Evolutionary conservation across 92 coral and sea anemone species (phyloP).

Genomic region (Porites rus): DNA sequence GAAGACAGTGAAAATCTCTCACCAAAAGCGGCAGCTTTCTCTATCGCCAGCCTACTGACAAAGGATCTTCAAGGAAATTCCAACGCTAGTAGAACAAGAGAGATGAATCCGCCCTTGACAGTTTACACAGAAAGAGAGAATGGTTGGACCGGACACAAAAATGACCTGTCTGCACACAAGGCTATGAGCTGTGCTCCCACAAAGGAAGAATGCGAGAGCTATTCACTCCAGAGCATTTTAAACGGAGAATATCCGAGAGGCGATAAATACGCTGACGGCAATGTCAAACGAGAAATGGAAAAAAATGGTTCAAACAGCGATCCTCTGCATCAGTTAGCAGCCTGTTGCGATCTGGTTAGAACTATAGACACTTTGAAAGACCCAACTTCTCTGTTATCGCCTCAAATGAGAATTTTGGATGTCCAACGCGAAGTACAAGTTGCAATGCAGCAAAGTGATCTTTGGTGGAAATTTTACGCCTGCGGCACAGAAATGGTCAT

Average conservation of each 20-base stretch:
- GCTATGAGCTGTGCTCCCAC: not conserved
- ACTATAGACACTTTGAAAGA: conserved; percentile 51
- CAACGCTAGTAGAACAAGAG: conserved; percentile 39
- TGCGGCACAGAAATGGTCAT: conserved; percentile 95
- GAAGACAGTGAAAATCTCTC: conserved; percentile 60
- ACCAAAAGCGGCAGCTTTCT: conserved; percentile 87
- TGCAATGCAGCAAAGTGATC: conserved; percentile 86
- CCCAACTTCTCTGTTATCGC: conserved; percentile 29
- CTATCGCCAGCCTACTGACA: conserved; percentile 79
- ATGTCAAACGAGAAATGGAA: not conserved
- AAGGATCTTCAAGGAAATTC: conserved; percentile 51
- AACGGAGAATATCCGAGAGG: conserved; percentile 24
- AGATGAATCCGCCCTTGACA: conserved; percentile 19
- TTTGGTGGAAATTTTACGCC: conserved; percentile 93
- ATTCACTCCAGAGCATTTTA: conserved; percentile 61
- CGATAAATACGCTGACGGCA: conserved; percentile 38
- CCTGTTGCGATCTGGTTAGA: conserved; percentile 77
- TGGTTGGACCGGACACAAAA: conserved; percentile 7
- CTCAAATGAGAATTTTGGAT: conserved; percentile 49
- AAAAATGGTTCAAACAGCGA: conserved; percentile 25
- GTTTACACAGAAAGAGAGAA: conserved; percentile 32
- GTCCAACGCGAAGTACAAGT: conserved; percentile 82
- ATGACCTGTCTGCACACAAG: conserved; percentile 7
- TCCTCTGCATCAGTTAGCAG: conserved; percentile 70
- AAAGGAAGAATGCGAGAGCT: conserved; percentile 18